Conservation (phyloP, 1,140 invertebrate genomes). For the Drosophila arawakana region DNA sequence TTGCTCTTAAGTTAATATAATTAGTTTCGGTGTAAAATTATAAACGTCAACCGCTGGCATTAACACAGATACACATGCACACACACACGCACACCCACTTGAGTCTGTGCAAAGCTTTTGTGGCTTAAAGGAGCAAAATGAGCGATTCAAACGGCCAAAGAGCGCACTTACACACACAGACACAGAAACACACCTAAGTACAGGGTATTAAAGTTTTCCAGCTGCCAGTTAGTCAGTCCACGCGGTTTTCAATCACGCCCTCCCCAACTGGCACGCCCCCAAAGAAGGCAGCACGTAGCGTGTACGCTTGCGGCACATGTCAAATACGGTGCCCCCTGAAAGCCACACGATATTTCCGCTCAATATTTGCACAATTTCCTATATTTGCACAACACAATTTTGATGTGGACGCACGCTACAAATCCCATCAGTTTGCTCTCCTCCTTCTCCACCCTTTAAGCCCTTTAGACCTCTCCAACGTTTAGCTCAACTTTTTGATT, state of each 20-base stretch:
- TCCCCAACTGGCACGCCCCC: neutral
- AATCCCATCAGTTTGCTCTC: neutral
- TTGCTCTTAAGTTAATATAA: constrained; percentile 71
- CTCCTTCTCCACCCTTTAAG: neutral
- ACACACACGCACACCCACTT: constrained; percentile 11
- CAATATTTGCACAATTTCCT: constrained; percentile 79
- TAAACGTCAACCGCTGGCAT: constrained; percentile 64
- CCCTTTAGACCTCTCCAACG: neutral
- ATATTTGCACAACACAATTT: constrained; percentile 73
- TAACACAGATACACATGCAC: constrained; percentile 21
- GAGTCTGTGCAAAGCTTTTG: constrained; percentile 42
- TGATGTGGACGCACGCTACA: constrained; percentile 26
- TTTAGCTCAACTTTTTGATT: constrained; percentile 44
- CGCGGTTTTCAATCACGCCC: constrained; percentile 35
- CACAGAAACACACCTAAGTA: neutral
- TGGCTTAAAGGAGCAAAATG: constrained; percentile 58
- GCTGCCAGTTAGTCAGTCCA: constrained; percentile 17
- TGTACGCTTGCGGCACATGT: constrained; percentile 23
- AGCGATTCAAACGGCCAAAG: constrained; percentile 54
- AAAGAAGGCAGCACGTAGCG: neutral
- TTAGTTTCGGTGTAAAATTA: constrained; percentile 80
- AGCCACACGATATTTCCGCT: constrained; percentile 78
- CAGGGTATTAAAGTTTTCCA: constrained; percentile 30
- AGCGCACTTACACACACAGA: constrained; percentile 25
- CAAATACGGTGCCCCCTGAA: constrained; percentile 41